Base-by-base conservation (phyloP, 2,113 vertebrate genomes). In the Corydoras sp. region DNA sequence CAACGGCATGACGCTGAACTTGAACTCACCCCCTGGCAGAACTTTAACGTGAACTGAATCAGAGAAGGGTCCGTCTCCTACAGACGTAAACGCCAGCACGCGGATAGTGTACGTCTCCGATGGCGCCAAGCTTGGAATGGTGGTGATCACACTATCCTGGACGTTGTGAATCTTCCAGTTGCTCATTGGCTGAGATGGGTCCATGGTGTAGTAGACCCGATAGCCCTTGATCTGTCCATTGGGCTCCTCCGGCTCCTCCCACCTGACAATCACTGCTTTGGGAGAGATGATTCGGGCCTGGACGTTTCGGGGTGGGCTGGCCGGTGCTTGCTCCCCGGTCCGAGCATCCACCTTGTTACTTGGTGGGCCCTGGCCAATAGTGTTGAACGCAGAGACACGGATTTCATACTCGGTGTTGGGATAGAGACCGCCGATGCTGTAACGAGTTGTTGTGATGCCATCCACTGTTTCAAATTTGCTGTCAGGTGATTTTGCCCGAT, bases 341-440 rank as follows among this genome's bases (percentile, higher is more conserved):
- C 95, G 91, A 6, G 96, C 95, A 11, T 96, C 95, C 83, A 96
- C 95, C 0, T 92, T 88, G 43, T 93, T 89, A 0, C 96, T 98
- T 29, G 95, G 92, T 0, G 95, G 95, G 0, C 97, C 97, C 83
- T 98, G 97, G 43, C 97, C 97, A 0, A 99, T 98, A 84, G 93
- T 95, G 81, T 99, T 99, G 66, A 95, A 94, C 0, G 97, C 97
- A 0, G 97, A 98, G 76, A 99, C 95, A 81, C 95, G 89, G 81
- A 99, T 94, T 85, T 98, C 96, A 0, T 99, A 99, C 81, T 98
- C 95, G 0, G 97, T 98, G 86, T 98, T 98, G 81, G 97, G 97
- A 87, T 95, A 97, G 66, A 99, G 91, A 2, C 97, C 97, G 0
- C 97, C 97, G 0, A 99, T 98, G 84, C 96, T 99, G 90, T 99